Evolutionary conservation across 2,888 invertebrate species (phyloP).

Genomic region (Pseudococcus jackbeardsleyi): DNA sequence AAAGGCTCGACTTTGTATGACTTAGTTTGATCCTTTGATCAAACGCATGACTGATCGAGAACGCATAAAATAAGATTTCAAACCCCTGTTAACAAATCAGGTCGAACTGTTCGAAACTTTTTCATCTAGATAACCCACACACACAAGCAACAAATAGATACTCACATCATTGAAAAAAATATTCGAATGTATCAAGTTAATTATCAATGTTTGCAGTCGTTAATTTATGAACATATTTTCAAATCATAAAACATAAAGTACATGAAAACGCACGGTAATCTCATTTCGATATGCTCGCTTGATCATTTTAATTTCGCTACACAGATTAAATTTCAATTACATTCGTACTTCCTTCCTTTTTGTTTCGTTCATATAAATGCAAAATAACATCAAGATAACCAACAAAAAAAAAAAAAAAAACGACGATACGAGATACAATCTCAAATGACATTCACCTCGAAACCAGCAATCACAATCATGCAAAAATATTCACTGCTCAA

Average conservation of each 20-base stretch:
- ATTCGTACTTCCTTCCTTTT: slow-evolving; percentile 6
- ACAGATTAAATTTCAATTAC: slow-evolving; percentile 31
- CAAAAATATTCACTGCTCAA: background rate
- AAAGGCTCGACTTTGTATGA: too few relatives aligned
- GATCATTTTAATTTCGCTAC: background rate
- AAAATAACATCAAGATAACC: slow-evolving; percentile 21
- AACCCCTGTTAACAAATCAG: too few relatives aligned
- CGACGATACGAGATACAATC: slow-evolving; percentile 26
- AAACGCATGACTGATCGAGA: too few relatives aligned
- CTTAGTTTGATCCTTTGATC: too few relatives aligned
- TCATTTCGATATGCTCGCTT: slow-evolving; percentile 6
- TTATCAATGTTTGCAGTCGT: background rate
- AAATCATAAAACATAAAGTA: background rate
- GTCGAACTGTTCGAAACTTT: too few relatives aligned
- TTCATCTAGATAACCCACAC: too few relatives aligned
- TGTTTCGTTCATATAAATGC: background rate
- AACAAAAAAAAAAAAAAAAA: background rate
- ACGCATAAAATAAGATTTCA: too few relatives aligned
- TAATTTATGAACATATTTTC: background rate
- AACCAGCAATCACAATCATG: background rate
- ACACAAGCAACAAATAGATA: too few relatives aligned
- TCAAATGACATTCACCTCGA: slow-evolving; percentile 30
- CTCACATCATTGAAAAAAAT: too few relatives aligned
- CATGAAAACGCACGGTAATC: background rate
- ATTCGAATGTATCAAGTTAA: background rate